A percentile compares a stretch with the other conserved stretches of the same genome.
phyloP scores from a whole-genome alignment of 2,797 vertebrate species.

The Hybognathus amarus region DNA sequence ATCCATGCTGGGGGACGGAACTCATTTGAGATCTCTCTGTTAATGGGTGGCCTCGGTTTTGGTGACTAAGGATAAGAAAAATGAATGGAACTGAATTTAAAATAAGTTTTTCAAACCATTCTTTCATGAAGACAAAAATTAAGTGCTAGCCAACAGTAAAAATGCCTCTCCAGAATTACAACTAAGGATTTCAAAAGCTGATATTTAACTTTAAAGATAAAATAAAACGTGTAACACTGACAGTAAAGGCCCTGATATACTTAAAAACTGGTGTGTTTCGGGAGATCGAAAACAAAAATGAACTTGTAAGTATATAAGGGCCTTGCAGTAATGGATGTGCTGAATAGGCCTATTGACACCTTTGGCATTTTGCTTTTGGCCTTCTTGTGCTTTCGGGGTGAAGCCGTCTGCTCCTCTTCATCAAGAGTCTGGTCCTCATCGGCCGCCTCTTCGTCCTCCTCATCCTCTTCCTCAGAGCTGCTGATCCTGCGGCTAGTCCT shows the following conservation, averaged over 20 bases:
- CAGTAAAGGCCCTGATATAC: background rate
- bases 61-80: conserved; percentile 65
- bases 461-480: conserved; percentile 82
- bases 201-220: background rate
- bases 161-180: background rate
- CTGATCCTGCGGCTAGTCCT: conserved; percentile 78
- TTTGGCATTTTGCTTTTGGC: conserved; percentile 72
- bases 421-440: conserved; percentile 75
- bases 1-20: conserved; percentile 94
- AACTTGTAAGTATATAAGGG: background rate
- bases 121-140: background rate
- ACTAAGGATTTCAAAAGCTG: background rate
- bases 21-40: conserved; percentile 84
- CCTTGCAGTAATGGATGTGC: background rate
- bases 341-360: conserved; percentile 65
- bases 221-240: background rate
- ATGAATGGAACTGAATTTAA: background rate
- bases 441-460: conserved; percentile 71
- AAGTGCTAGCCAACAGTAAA: background rate
- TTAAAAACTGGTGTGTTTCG: background rate
- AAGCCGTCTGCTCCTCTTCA: conserved; percentile 75
- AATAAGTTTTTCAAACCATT: background rate
- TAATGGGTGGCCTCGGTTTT: conserved; percentile 76
- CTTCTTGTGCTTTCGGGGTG: conserved; percentile 74
- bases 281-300: background rate